Evolutionary conservation across 2,888 invertebrate genomes (phyloP).

Genomic region (Achlya flavicornis): DNA sequence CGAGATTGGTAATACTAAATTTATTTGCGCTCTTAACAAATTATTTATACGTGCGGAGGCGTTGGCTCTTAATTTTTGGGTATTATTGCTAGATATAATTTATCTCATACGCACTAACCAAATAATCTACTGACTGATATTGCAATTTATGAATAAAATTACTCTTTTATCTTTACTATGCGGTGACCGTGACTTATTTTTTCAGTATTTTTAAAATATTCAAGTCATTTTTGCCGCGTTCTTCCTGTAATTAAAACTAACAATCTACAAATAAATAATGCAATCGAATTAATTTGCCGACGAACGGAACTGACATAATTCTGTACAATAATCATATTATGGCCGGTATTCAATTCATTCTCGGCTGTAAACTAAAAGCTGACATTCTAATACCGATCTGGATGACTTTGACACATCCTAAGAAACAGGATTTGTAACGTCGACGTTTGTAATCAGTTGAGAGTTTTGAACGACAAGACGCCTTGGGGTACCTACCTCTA

Average conservation of each 20-base stretch:
- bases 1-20: conserved; percentile 64
- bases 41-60: conserved; percentile 22
- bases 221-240: too few species aligned
- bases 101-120: background rate
- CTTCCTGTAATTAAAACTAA: background rate
- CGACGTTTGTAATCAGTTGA: conserved; percentile 20
- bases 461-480: conserved; percentile 6
- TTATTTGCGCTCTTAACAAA: conserved; percentile 55
- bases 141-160: too few species aligned
- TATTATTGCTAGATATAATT: background rate
- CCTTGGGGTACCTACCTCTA: background rate
- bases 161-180: too few species aligned
- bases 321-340: background rate
- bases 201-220: too few species aligned
- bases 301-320: background rate
- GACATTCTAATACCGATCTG: conserved; percentile 21
- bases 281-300: background rate
- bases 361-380: conserved; percentile 8
- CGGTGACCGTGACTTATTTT: too few species aligned
- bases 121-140: too few species aligned
- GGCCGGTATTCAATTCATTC: background rate
- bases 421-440: conserved; percentile 26
- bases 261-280: background rate
- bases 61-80: background rate
- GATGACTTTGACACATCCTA: conserved; percentile 30